These are phyloP conservation scores for Dysdera silvatica DNA, from an alignment of 1,140 invertebrate genomes.

Conservation along the genomic window DNA sequence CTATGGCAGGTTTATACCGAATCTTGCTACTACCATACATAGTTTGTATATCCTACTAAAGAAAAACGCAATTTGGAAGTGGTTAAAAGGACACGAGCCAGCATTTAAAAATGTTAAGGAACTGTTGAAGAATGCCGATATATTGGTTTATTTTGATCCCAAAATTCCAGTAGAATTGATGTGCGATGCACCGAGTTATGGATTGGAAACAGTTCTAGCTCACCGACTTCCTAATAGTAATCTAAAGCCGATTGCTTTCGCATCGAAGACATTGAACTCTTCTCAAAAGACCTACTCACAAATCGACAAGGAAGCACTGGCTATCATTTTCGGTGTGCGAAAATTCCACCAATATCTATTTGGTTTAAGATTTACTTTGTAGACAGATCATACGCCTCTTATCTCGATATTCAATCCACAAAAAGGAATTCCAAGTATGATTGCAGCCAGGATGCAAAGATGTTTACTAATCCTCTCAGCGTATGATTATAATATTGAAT, in stretches of 20 bases:
- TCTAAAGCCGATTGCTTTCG: constrained; percentile 41
- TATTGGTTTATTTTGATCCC: constrained; percentile 35
- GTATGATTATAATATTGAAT: no score
- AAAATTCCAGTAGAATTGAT: constrained; percentile 36
- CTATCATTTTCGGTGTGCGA: constrained; percentile 38
- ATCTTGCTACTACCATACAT: not conserved
- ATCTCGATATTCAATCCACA: no score
- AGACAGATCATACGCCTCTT: constrained; percentile 31
- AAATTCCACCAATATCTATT: constrained; percentile 36
- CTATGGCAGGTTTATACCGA: not conserved
- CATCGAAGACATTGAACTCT: constrained; percentile 39
- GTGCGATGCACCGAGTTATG: constrained; percentile 41
- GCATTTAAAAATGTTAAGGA: not conserved
- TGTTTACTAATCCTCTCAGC: no score
- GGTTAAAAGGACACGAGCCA: not conserved
- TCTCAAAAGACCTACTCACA: constrained; percentile 41
- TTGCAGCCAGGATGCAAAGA: no score
- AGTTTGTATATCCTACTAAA: not conserved
- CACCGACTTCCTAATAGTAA: no score
- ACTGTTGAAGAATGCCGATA: not conserved
- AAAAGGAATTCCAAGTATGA: no score
- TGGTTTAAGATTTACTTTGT: not conserved
- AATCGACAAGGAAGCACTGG: constrained; percentile 47
- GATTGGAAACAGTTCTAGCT: constrained; percentile 39
- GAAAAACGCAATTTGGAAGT: not conserved